Conservation (phyloP, 2,888 invertebrate genomes). For the Ischnura elegans region DNA sequence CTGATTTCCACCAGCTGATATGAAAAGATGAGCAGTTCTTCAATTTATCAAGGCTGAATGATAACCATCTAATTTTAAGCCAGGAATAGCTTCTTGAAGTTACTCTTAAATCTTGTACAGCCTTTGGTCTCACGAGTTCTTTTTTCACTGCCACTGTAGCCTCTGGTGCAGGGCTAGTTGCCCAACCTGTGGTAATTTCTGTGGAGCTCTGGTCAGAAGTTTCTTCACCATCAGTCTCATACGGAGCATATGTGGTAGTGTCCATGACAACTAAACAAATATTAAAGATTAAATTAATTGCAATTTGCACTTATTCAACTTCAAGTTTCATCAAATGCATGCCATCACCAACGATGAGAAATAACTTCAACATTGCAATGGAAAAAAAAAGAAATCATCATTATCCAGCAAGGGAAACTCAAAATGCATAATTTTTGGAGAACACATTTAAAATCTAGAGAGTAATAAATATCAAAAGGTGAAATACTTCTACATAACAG, state of each 20-base stretch:
- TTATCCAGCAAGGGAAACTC: no score
- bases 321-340: no score
- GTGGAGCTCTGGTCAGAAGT: not conserved
- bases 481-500: no score
- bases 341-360: no score
- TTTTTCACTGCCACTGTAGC: not conserved
- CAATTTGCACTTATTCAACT: no score
- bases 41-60: not conserved
- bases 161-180: not conserved
- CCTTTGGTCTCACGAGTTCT: not conserved
- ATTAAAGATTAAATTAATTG: not conserved
- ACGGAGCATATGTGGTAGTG: not conserved
- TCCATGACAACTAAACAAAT: not conserved
- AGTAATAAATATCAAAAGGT: no score
- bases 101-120: not conserved
- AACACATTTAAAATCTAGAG: no score
- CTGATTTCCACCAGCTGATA: not conserved
- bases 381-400: no score
- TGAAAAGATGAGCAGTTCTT: not conserved
- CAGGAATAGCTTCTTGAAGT: not conserved
- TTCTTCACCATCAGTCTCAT: not conserved
- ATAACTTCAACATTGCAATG: no score
- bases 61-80: not conserved
- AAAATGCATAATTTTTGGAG: no score
- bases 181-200: not conserved